phyloP scores from a whole-genome alignment of 2,113 vertebrate species.

The Megaleporinus macrocephalus region DNA sequence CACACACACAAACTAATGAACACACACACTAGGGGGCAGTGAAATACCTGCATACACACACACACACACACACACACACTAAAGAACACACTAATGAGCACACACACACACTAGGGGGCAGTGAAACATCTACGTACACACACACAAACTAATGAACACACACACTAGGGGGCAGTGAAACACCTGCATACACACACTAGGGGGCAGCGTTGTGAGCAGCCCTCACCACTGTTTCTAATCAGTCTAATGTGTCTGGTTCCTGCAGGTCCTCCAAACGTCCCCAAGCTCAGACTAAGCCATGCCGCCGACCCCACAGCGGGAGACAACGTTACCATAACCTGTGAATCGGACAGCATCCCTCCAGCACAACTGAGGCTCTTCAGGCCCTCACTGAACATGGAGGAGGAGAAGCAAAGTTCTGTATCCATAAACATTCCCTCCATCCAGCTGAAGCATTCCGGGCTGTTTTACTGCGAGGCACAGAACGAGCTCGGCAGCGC shows the following conservation, averaged over 20 bases:
- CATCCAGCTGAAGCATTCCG: constrained; percentile 50
- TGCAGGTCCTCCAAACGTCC: constrained; percentile 66
- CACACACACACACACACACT: too few species aligned
- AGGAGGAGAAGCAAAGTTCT: constrained; percentile 30
- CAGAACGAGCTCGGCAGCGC: constrained; percentile 53
- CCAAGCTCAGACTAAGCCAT: constrained; percentile 58
- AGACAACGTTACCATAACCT: constrained; percentile 66
- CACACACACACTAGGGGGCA: too few species aligned
- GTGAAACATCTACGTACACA: too few species aligned
- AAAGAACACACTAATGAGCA: too few species aligned
- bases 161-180: too few species aligned
- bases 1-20: too few species aligned
- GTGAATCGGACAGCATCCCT: constrained; percentile 40
- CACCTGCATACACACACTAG: too few species aligned
- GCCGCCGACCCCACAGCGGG: constrained; percentile 62
- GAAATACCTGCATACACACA: too few species aligned
- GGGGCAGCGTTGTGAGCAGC: too few species aligned
- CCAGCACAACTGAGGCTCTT: constrained; percentile 52
- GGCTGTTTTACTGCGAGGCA: constrained; percentile 58
- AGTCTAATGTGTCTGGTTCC: not conserved
- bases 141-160: too few species aligned
- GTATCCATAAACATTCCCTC: constrained; percentile 51
- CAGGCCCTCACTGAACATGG: constrained; percentile 49
- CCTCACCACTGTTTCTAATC: not conserved
- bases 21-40: too few species aligned